Evolutionary conservation across 1,140 invertebrate genomes (phyloP).

Genomic region (Drosophila pectinifera): DNA sequence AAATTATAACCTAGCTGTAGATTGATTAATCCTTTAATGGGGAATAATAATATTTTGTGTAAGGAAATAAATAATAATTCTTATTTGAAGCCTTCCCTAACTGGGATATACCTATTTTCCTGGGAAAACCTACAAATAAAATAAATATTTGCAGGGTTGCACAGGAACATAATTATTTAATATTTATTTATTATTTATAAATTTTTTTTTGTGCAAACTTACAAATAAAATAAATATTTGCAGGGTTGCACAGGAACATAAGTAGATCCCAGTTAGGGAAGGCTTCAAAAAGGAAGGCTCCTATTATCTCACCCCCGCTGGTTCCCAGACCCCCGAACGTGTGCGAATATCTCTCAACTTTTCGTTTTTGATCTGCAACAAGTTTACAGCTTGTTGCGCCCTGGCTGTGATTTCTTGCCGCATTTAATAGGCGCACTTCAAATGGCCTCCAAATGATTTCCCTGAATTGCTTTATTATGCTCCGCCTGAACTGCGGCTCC

Average conservation of each 20-base stretch:
- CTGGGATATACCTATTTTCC: background rate
- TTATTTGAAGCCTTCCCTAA: background rate
- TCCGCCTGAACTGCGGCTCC: slow-evolving; percentile 24
- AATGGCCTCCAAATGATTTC: slow-evolving; percentile 77
- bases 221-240: too few relatives aligned
- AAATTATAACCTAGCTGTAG: too few relatives aligned
- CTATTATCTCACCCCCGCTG: background rate
- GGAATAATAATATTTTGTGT: too few relatives aligned
- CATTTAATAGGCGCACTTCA: slow-evolving; percentile 78
- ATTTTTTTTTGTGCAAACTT: too few relatives aligned
- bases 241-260: too few relatives aligned
- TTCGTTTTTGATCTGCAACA: slow-evolving; percentile 75
- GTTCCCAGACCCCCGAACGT: slow-evolving; percentile 2
- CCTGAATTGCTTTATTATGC: slow-evolving; percentile 78
- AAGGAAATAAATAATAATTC: too few relatives aligned
- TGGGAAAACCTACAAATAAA: too few relatives aligned
- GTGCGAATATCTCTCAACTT: slow-evolving; percentile 25
- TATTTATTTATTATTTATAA: too few relatives aligned
- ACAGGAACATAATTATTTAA: background rate
- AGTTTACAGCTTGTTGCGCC: slow-evolving; percentile 80
- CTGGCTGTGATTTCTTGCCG: slow-evolving; percentile 72
- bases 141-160: background rate
- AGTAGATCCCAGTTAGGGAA: too few relatives aligned
- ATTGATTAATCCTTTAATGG: too few relatives aligned
- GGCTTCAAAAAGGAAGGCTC: too few relatives aligned